Evolutionary conservation across 2,797 vertebrate species (phyloP), one percentile per base, ranked within the genome.

Genomic region (Ptychadena robeensis): DNA sequence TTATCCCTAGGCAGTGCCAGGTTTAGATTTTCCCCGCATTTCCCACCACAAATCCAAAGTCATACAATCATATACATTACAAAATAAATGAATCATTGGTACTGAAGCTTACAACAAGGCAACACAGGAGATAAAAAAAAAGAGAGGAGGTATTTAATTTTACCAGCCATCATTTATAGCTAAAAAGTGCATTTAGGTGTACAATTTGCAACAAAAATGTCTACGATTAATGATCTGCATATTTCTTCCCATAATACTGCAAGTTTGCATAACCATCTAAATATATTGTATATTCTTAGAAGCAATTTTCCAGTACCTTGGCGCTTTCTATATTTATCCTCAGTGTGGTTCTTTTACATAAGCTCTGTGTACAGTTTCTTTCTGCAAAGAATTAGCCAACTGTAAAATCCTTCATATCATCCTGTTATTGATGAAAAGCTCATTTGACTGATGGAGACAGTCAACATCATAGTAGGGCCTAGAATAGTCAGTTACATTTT

Each of bases 261-360:
- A 11, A 40, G 9, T 69, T 40, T 40, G 9, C 67, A 40, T 69
- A 25, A 38, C 25, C 35, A 38, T 37, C 25, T 27, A 35, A 69
- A 27, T 27, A 2, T 69, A 69, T 25, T 38, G 28, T 38, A 38
- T 69, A 69, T 69, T 61, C 27, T 61, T 61, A 61, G 59, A 61
- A 40, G 37, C 35, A 27, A 15, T 12, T 69, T 69, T 25, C 40
- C 67, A n/a, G 40, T 69, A 35, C 14, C 35, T 69, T 35, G 18
- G 67, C 67, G 9, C 11, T 38, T 69, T 40, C 67, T 69, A 69
- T 69, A 69, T 69, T 69, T 69, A 69, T 69, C 67, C n/a, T 22
- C 35, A 27, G 4, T 15, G 67, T 69, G 67, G 35, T 69, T 27
- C 35, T 37, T 40, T 40, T 27, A 37, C 37, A 69, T 35, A 27